Evolutionary conservation across 2,888 invertebrate species (phyloP), one percentile per base, ranked within the genome.

Genomic region (Phrixothrix hirtus): DNA sequence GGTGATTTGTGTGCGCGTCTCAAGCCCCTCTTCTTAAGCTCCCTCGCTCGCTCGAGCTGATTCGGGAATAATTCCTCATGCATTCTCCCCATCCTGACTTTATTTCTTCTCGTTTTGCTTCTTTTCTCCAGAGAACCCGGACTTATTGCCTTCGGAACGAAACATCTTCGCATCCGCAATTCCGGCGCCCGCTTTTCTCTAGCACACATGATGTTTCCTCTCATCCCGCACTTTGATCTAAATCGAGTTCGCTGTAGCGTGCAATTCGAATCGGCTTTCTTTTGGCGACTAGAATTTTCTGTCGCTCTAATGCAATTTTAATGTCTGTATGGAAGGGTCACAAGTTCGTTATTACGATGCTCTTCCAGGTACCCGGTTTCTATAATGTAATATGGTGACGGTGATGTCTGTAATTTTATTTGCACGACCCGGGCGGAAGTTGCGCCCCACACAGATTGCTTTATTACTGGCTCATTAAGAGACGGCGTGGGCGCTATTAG

Each of bases 31-130:
- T 57, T 60, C 63, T 62, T 64, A 62, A 61, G 63, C 62, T 63
- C 66, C 67, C 65, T 61, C 64, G 60, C 57, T 63, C 66, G 66
- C 62, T 63, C 63, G 59, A 68, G 67, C 68, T 69, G 70, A 70
- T 69, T 70, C 69, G 69, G 69, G 71, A 70, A 71, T 72, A 71
- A 71, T 72, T 72, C 67, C 69, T 70, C 70, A 69, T 70, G 66
- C 68, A 70, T 69, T 70, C 65, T 66, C 65, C 55, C 59, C 57
- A 56, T 56, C 58, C 60, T 59, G 63, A 64, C 64, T 66, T 66
- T 66, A 64, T 66, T 67, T 65, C 64, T 63, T 61, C 60, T 63
- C 63, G 64, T 65, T 68, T 64, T 60, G 60, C 61, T 63, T 64
- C 62, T 63, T 67, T 66, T 68, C 66, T 66, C 65, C 50, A 56